These are phyloP conservation scores for Pardosa pseudoannulata DNA, from an alignment of 2,888 invertebrate genomes.

Conservation along the genomic window DNA sequence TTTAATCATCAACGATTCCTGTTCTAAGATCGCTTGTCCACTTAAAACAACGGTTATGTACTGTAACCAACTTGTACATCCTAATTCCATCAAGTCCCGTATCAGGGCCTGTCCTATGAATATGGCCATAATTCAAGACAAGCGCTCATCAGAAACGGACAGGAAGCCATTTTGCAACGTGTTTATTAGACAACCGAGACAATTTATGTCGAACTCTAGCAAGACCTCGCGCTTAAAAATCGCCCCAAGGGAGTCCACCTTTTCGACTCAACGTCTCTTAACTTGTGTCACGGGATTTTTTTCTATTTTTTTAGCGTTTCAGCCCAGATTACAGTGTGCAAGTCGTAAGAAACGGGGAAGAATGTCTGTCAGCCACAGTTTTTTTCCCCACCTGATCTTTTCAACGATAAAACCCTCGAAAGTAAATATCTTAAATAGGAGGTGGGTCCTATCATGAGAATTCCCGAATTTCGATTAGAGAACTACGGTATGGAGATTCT, in stretches of 20 bases:
- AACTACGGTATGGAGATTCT: no score
- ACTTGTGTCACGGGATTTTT: neutral
- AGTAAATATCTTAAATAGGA: no score
- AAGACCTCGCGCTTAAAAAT: neutral
- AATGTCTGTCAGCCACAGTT: neutral
- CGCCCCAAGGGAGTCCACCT: neutral
- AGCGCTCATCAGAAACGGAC: neutral
- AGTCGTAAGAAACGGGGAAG: neutral
- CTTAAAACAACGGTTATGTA: no score
- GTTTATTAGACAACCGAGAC: neutral
- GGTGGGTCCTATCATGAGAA: no score
- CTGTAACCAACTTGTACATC: no score
- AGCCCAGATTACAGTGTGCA: neutral
- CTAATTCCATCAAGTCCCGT: no score
- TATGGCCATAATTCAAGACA: neutral
- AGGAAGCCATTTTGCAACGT: neutral
- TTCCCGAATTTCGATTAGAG: no score
- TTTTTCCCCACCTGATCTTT: neutral
- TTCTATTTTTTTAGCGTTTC: no score
- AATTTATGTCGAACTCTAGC: neutral
- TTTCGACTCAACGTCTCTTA: neutral
- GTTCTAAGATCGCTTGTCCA: no score
- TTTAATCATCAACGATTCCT: no score
- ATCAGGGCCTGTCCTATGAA: no score
- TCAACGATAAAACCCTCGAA: neutral